Evolutionary conservation across 2,113 vertebrate species (phyloP).

Genomic region (Thunnus thynnus): DNA sequence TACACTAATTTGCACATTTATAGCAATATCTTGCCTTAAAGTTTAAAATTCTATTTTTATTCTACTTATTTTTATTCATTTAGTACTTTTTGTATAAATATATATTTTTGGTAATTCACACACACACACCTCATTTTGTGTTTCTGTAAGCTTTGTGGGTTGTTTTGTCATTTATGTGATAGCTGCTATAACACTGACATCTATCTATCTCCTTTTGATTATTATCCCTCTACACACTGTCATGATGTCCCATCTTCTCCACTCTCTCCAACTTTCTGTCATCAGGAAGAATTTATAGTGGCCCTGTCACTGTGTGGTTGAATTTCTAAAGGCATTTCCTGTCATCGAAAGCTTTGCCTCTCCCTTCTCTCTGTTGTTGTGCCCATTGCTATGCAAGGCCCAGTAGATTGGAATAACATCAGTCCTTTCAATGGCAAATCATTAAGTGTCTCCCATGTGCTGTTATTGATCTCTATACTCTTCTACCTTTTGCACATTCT

Average conservation of each 20-base stretch:
- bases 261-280: not conserved
- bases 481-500: no score
- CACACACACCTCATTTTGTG: no score
- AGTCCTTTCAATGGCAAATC: slow-evolving; percentile 4
- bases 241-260: not conserved
- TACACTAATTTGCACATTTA: no score
- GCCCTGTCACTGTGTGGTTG: not conserved
- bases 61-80: no score
- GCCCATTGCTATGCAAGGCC: not conserved
- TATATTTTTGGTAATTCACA: no score
- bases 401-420: not conserved
- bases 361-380: not conserved
- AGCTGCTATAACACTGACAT: no score
- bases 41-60: no score
- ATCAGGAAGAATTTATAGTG: slow-evolving; percentile 38
- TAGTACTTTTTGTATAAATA: no score
- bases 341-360: not conserved
- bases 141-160: no score
- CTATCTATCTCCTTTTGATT: not conserved
- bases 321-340: not conserved
- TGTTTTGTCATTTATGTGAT: no score
- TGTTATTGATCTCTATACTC: not conserved
- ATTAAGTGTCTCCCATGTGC: not conserved
- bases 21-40: no score
- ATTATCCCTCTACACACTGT: no score